Base-by-base conservation (phyloP, 2,113 vertebrate genomes). In the Urocolius indicus region DNA sequence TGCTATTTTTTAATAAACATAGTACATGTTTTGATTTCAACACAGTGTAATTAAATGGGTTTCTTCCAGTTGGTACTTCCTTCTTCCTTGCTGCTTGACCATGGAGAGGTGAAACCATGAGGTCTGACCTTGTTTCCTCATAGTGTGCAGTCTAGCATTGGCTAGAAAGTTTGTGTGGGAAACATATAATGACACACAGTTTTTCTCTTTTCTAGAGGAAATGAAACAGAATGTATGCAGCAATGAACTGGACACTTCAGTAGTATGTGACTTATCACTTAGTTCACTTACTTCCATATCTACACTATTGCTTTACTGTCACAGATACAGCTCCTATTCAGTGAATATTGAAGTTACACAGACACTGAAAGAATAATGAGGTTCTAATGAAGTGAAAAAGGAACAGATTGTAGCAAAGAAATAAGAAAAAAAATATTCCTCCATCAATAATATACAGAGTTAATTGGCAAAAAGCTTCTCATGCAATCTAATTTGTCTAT, bases 401-500 rank as follows among this genome's bases (percentile, higher is more conserved):
- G 49, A 77, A 45, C n/a, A 26, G 7, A 57, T 72, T 68, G 32
- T 49, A 76, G 34, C 16, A 72, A 73, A 67, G 49, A 62, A 75
- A 86, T 87, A 77, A 19, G 43, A 83, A 34, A 54, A 54, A 59
- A 58, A 68, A 92, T 92, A 76, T 74, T 92, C 55, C 16, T 82
- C 41, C 41, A 38, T 86, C 59, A 65, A 43, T 34, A 73, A 49
- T 36, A 24, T 68, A 41, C 1, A 7, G 49, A 81, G 84, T 55
- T 97, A 95, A 93, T 94, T 85, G 84, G 55, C 58, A 43, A 94
- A 90, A 67, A n/a, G 27, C 22, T 66, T 90, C 74, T 62, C 89
- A 65, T 0, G 9, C 54, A 72, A 14, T 74, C 55, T 71, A 69
- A 54, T 48, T 84, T 85, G 73, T 89, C 75, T 79, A 9, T 34